Evolutionary conservation across 2,113 vertebrate genomes (phyloP), one percentile per base, ranked within the genome.

Genomic region (Jacana jacana): DNA sequence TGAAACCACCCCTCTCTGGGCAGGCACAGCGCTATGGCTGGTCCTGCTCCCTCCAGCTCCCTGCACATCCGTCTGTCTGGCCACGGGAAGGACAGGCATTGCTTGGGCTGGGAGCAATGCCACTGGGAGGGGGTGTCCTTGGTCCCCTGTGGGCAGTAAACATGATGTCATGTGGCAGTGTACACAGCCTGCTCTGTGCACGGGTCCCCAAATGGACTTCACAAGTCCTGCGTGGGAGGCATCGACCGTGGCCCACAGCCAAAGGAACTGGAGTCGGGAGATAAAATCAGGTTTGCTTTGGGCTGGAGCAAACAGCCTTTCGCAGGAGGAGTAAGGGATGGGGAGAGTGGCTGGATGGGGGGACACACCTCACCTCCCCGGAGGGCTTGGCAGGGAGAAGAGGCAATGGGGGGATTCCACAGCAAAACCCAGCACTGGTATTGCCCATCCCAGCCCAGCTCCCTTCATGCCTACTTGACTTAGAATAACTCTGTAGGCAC

Each of bases 271-370:
- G 63, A 96, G 95, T 61, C 12, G 4, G 81, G 81, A 97, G 97
- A 97, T 97, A 97, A 97, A 96, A 97, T 97, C 96, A 95, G 95
- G 96, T 97, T 97, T 96, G 95, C 90, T 96, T 96, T 93, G 89
- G 92, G 95, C 95, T 94, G 93, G 64, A 96, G 95, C 81, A 96
- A 97, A 91, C 90, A 93, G 94, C 69, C 37, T 86, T 86, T 68
- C 71, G 72, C 86, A 40, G 91, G 71, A 86, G 76, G 78, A 95
- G 65, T 68, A 73, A 77, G 49, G 91, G 86, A 84, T 31, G 71
- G 64, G 33, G 81, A 83, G 46, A 90, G 46, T 15, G 10, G 52
- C 72, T 48, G 83, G 51, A 60, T 30, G 18, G 18, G 10, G 24
- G 17, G 33, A 20, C 42, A 58, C 61, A 83, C 22, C 13, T 68